Evolutionary conservation across 2,888 invertebrate genomes (phyloP), one percentile per base, ranked within the genome.

Genomic region (Drosophila sordidula): DNA sequence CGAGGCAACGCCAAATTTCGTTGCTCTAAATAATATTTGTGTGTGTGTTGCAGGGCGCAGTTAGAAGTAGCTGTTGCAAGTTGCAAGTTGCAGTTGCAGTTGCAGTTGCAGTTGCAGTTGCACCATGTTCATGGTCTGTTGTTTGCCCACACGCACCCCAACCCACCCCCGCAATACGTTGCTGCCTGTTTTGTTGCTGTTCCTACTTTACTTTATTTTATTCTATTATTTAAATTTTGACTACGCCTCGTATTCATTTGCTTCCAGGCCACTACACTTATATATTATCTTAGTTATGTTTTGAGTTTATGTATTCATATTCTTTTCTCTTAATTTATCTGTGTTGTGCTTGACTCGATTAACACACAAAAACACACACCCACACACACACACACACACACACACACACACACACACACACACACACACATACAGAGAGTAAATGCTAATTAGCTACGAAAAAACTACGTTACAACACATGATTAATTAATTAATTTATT

Each of bases 231-330:
- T 52, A 12, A 22, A 47, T 26, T 47, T 42, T 63, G 42, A 47
- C 26, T 47, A 47, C 45, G 36, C 39, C 46, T 61, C 36, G 25
- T 45, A 45, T 50, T 69, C 14, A 49, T 52, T 52, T 52, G 16
- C 38, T 38, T 46, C 16, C 26, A 62, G 74, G 73, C 67, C 62
- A 62, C 45, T 55, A 44, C 39, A 64, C 74, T 72, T 74, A 70
- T 18, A 73, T 14, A 16, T 57, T 51, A 38, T 29, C 14, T 29
- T 61, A 49, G 36, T 32, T 63, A 36, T 29, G 12, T 25, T 14
- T 56, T 59, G 18, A 38, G 8, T 47, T 44, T 54, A 47, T 36
- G 26, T 32, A 11, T 29, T 32, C 36, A 16, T 59, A 12, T 42
- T 16, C 32, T 47, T 36, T 22, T 11, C 6, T 39, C 16, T 14